Evolutionary conservation across 2,888 invertebrate genomes (phyloP), one percentile per base, ranked within the genome.

Genomic region (Cryptosula pallasiana): DNA sequence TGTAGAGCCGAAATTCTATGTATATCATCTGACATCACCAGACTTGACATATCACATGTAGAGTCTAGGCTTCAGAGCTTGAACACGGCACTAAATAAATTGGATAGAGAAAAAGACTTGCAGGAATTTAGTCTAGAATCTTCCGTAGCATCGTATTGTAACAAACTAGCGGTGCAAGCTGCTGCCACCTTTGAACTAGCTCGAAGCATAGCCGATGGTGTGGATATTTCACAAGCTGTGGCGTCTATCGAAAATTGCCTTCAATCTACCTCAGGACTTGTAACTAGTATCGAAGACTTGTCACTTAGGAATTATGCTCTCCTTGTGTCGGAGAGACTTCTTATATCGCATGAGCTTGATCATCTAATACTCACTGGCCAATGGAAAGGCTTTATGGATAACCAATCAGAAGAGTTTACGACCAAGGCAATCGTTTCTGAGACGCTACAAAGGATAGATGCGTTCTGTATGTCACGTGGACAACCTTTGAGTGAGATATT

Each of bases 201-300:
- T 34, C 63, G 63, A 32, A 29, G 25, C 3, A 16, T 63, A 9
- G 9, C 63, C 27, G 20, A 20, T 9, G 63, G 63, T 13, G 9
- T 63, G 16, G 63, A 63, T 32, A 13, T 63, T 5, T 63, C 63
- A 32, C 63, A 63, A n/a, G 63, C 27, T 27, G 29, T 63, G 9
- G 5, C 63, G 34, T 63, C 63, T 25, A 32, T 63, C 9, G 63
- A 63, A 32, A 25, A 63, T 27, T 63, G 63, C 32, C 32, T 63
- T 32, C 16, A 20, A 63, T 63, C 63, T 63, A 32, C 63, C 63
- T 63, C 63, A 63, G 63, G 63, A 32, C 20, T 63, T 13, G 63
- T 63, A 63, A 63, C 63, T 63, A 63, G 63, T 63, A 63, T 63
- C 32, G 63, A 63, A 63, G 63, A 63, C 27, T 32, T 63, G n/a